These are phyloP conservation scores for Zaprionus camerounensis DNA, from an alignment of 1,140 invertebrate genomes.

Conservation along the genomic window DNA sequence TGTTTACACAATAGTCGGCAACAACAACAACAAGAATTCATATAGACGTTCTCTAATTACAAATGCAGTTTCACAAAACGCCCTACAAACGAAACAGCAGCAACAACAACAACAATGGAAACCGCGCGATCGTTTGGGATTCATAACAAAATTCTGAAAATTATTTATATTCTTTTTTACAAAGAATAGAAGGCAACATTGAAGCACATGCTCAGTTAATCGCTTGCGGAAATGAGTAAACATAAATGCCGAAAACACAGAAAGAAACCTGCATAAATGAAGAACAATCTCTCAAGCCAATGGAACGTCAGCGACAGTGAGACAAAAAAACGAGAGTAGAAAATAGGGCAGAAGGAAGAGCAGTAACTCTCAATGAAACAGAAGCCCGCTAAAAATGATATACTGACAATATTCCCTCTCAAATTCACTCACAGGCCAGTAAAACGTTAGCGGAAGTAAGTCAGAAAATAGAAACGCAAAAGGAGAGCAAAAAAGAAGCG, in stretches of 20 bases:
- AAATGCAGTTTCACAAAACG: constrained; percentile 18
- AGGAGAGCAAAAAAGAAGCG: neutral
- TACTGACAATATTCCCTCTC: too few species aligned
- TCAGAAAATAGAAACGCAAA: neutral
- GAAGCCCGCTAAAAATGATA: too few species aligned
- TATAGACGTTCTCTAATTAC: constrained; percentile 34
- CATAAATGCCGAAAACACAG: too few species aligned
- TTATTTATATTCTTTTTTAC: neutral
- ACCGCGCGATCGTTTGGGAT: neutral
- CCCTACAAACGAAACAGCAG: constrained; percentile 9
- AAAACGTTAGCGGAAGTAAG: neutral
- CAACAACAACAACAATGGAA: neutral
- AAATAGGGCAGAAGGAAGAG: too few species aligned
- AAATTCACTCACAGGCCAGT: too few species aligned
- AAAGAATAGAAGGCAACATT: neutral
- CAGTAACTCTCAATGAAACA: too few species aligned
- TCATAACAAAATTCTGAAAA: neutral
- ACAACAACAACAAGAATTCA: constrained; percentile 13
- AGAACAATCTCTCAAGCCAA: too few species aligned
- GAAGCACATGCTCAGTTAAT: neutral
- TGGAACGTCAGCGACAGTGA: too few species aligned
- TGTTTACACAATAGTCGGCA: constrained; percentile 26
- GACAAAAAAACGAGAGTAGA: too few species aligned
- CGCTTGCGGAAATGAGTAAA: too few species aligned
- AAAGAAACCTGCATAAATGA: too few species aligned